phyloP scores from a whole-genome alignment of 2,113 vertebrate species.

The Gavia stellata region DNA sequence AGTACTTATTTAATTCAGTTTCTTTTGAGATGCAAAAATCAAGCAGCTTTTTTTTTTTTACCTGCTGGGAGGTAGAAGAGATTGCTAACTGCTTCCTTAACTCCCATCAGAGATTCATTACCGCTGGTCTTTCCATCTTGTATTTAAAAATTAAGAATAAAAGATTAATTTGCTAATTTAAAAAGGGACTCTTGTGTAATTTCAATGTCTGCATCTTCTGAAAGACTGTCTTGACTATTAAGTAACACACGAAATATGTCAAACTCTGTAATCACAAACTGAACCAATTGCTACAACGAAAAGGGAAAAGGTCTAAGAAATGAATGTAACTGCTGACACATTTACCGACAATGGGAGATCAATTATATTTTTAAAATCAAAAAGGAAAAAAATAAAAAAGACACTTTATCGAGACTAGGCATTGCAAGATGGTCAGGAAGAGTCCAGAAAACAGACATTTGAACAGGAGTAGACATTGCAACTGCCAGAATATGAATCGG shows the following conservation, averaged over 20 bases:
- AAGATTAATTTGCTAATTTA: background rate
- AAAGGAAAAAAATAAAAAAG: background rate
- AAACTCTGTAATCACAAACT: background rate
- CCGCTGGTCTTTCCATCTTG: accelerated
- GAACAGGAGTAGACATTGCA: background rate
- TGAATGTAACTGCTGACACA: background rate
- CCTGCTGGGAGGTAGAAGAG: background rate
- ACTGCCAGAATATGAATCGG: background rate
- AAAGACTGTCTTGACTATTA: background rate
- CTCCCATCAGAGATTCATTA: background rate
- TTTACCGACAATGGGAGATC: background rate
- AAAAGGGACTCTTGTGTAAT: background rate
- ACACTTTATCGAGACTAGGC: background rate
- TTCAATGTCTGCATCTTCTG: background rate
- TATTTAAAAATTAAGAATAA: background rate
- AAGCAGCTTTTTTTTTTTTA: background rate
- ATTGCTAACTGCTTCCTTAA: background rate
- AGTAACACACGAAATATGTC: background rate
- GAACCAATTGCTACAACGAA: background rate
- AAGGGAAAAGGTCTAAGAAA: background rate
- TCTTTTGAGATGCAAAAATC: background rate
- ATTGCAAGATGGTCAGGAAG: background rate
- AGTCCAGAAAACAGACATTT: background rate
- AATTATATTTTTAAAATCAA: background rate
- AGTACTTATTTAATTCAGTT: background rate